Evolutionary conservation across 2,797 vertebrate species (phyloP).

Genomic region (Oryzias dopingdopingensis): DNA sequence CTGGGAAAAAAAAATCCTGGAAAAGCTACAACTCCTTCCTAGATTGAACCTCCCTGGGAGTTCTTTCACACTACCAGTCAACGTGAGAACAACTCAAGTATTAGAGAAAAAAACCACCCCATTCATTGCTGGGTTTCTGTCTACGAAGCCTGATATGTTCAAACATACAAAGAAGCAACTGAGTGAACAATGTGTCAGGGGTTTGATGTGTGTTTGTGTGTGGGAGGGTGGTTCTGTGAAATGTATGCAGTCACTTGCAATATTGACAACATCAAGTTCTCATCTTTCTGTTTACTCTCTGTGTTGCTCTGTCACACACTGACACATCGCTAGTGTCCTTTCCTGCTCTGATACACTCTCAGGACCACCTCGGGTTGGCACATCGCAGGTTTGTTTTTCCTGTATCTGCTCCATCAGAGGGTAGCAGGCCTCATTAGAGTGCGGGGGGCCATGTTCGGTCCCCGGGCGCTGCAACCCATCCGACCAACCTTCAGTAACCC

Average conservation of each 20-base stretch:
- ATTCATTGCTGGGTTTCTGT: no score
- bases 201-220: no score
- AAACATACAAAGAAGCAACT: no score
- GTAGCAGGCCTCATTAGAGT: slow-evolving; percentile 69
- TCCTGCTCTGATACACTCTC: slow-evolving; percentile 43
- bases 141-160: no score
- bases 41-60: no score
- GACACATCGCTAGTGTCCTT: slow-evolving; percentile 30
- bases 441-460: slow-evolving; percentile 55
- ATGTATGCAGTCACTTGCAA: not conserved
- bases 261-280: not conserved
- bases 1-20: no score
- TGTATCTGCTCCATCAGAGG: slow-evolving; percentile 69
- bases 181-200: no score
- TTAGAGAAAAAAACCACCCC: no score
- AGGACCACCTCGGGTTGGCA: slow-evolving; percentile 53
- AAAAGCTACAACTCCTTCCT: no score
- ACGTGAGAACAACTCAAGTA: no score
- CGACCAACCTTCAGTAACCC: slow-evolving; percentile 53
- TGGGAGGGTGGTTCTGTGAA: not conserved
- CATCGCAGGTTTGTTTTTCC: slow-evolving; percentile 65
- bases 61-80: no score
- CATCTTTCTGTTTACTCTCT: not conserved
- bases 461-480: slow-evolving; percentile 48
- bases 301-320: slow-evolving; percentile 1